These are phyloP conservation scores for Asobara japonica DNA, from an alignment of 1,140 invertebrate genomes.

Conservation along the genomic window DNA sequence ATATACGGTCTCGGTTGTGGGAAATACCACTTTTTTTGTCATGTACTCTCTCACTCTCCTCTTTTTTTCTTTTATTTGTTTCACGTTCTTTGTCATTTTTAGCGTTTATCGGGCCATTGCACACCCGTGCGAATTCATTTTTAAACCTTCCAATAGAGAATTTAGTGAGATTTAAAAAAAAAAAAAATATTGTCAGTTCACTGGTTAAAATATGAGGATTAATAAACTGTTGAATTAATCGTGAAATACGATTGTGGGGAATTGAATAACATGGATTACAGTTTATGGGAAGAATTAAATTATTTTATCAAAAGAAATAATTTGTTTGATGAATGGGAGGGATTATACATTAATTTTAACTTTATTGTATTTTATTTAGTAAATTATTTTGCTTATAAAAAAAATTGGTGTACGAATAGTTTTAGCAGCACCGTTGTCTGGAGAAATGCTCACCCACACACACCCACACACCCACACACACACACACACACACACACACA, in stretches of 20 bases:
- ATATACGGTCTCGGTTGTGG: slow-evolving; percentile 15
- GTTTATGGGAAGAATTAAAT: no score
- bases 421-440: no score
- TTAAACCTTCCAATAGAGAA: not conserved
- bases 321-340: no score
- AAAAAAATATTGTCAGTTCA: not conserved
- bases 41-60: not conserved
- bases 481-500: no score
- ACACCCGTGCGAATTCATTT: not conserved
- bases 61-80: not conserved
- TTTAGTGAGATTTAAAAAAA: not conserved
- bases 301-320: no score
- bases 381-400: no score
- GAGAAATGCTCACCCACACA: no score
- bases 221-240: not conserved
- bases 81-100: slow-evolving; percentile 6
- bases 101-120: slow-evolving; percentile 9
- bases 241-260: not conserved
- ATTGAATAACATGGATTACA: not conserved
- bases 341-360: no score
- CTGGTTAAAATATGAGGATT: not conserved
- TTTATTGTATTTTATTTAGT: no score
- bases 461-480: no score
- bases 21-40: not conserved
- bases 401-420: no score